Conservation (phyloP, 2,888 invertebrate genomes). For the Acanthosepion pharaonis region DNA sequence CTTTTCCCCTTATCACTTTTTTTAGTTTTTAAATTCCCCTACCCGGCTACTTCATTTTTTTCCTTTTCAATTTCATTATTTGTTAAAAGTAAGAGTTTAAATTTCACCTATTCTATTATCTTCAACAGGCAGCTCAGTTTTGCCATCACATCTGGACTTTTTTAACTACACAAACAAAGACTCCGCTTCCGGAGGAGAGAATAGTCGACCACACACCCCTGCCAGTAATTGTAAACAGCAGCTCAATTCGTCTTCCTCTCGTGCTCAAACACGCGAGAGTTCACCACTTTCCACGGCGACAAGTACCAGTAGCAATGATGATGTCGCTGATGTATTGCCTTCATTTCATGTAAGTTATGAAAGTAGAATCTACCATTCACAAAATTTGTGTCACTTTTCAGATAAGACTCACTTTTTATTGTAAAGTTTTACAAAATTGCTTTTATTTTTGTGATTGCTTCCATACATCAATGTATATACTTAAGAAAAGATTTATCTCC, state of each 20-base stretch:
- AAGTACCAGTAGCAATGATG: conserved; percentile 45
- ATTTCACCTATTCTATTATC: no score
- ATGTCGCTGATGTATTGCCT: conserved; percentile 43
- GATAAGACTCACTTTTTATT: no score
- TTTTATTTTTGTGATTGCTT: no score
- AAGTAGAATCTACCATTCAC: no score
- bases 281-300: conserved; percentile 56
- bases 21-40: not conserved
- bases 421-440: no score
- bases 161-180: conserved; percentile 70
- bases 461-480: no score
- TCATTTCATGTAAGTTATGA: conserved; percentile 34
- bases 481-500: no score
- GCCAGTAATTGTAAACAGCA: conserved; percentile 45
- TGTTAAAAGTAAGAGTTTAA: no score
- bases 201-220: conserved; percentile 51
- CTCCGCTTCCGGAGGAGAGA: conserved; percentile 49
- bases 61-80: no score
- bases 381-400: no score
- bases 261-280: conserved; percentile 60
- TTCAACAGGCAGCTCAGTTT: conserved; percentile 79
- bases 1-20: no score
- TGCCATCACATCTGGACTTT: conserved; percentile 84
- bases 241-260: conserved; percentile 18
- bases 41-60: no score